Base-by-base conservation (phyloP, 1,140 invertebrate genomes). In the Papilio polytes region DNA sequence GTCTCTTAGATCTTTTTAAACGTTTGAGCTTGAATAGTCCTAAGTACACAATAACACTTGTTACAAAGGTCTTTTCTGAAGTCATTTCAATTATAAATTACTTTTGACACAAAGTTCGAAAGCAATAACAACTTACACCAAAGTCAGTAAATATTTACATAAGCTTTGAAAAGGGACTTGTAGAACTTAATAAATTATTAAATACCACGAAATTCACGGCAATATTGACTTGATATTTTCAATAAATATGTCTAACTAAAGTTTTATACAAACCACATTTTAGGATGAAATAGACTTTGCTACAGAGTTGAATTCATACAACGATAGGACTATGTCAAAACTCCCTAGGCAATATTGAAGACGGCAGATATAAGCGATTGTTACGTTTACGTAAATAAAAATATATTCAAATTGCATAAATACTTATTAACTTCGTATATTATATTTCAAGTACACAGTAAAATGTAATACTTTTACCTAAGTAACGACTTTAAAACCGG, bases 51-150 rank as follows among this genome's bases (percentile, higher is more conserved):
- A 70, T 31, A 70, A 70, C 26, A 36, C 63, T 36, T 70, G 63
- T 36, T 70, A 70, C 26, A 70, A 70, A 70, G 63, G 63, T 70
- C 10, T 70, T 31, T 31, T 70, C 22, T 70, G 63, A 70, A 70
- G 63, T 70, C 63, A 70, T 70, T 70, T 70, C 63, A 70, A 70
- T 70, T 70, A 70, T 70, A 31, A 70, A 70, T 70, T 70, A 63
- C 59, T 63, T 63, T 63, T 63, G 22, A 63, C 59, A 63, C 59
- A 63, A 63, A 70, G 63, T 70, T 70, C 1, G 26, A 70, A 70
- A 70, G 63, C 26, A 70, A 70, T 70, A 70, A 70, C 63, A 70
- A 70, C 63, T 70, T 70, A 70, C 63, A 70, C 26, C 26, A 36
- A 36, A 36, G 63, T 31, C 63, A 66, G 63, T 70, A 70, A 70